Evolutionary conservation across 2,888 invertebrate species (phyloP).

Genomic region (Dryococelus australis): DNA sequence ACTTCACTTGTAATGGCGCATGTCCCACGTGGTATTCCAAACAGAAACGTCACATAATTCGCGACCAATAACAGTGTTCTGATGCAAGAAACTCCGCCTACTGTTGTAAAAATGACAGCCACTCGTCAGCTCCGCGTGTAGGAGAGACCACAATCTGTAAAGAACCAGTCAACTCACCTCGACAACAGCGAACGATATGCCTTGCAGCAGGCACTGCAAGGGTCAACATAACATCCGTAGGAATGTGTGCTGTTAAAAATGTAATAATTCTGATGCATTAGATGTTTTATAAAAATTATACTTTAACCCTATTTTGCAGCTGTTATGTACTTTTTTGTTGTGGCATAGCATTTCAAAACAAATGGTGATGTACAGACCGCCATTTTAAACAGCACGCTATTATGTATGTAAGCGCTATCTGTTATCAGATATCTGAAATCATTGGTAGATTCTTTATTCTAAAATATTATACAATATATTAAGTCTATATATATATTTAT

Average conservation of each 20-base stretch:
- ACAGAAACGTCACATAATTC: slow-evolving; percentile 46
- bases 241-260: not conserved
- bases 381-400: not conserved
- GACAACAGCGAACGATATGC: slow-evolving; percentile 36
- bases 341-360: too few relatives aligned
- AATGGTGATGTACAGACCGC: not conserved
- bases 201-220: slow-evolving; percentile 27
- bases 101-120: slow-evolving; percentile 48
- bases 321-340: too few relatives aligned
- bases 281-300: too few relatives aligned
- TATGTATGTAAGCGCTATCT: not conserved
- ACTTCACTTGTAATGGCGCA: slow-evolving; percentile 49
- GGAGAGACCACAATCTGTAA: slow-evolving; percentile 44
- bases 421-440: not conserved
- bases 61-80: slow-evolving; percentile 42
- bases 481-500: too few relatives aligned
- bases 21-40: slow-evolving; percentile 47
- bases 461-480: too few relatives aligned
- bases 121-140: slow-evolving; percentile 57
- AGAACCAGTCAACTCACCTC: slow-evolving; percentile 36
- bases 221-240: not conserved
- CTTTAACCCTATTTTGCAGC: too few relatives aligned
- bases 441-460: too few relatives aligned
- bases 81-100: slow-evolving; percentile 50
- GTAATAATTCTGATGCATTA: too few relatives aligned